These are phyloP conservation scores for Cydia splendana DNA, from an alignment of 1,140 invertebrate species.

Conservation along the genomic window DNA sequence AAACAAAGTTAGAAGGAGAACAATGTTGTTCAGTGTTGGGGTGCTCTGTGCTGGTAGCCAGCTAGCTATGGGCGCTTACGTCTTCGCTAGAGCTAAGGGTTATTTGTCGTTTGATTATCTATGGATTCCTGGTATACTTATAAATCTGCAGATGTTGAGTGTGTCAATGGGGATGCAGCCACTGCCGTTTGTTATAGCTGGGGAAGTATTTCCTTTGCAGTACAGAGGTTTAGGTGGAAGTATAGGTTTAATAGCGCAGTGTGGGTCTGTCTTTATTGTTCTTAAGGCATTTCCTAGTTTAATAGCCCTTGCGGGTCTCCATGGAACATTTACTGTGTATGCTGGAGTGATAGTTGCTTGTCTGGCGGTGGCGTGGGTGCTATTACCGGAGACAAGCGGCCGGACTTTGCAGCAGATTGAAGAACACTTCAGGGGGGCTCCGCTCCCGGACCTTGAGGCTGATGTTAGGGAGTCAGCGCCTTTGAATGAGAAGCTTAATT, in stretches of 20 bases:
- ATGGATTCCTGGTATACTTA: conserved; percentile 57
- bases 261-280: conserved; percentile 49
- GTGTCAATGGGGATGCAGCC: conserved; percentile 60
- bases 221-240: conserved; percentile 55
- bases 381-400: conserved; percentile 56
- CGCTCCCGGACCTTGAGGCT: neutral
- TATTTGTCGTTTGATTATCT: conserved; percentile 46
- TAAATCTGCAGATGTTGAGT: conserved; percentile 58
- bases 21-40: conserved; percentile 53
- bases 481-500: neutral
- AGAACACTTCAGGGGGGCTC: conserved; percentile 50
- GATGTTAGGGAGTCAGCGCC: neutral
- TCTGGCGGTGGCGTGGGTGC: conserved; percentile 47
- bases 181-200: conserved; percentile 58
- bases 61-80: conserved; percentile 52
- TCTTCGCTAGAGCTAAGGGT: conserved; percentile 42
- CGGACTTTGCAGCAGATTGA: conserved; percentile 56
- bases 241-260: conserved; percentile 52
- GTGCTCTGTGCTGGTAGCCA: conserved; percentile 48
- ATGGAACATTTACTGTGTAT: conserved; percentile 53
- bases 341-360: conserved; percentile 41
- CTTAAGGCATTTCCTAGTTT: conserved; percentile 51
- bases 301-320: conserved; percentile 45
- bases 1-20: conserved; percentile 57
- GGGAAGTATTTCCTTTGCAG: conserved; percentile 61